Evolutionary conservation across 2,797 vertebrate genomes (phyloP).

Genomic region (Mergus octosetaceus): DNA sequence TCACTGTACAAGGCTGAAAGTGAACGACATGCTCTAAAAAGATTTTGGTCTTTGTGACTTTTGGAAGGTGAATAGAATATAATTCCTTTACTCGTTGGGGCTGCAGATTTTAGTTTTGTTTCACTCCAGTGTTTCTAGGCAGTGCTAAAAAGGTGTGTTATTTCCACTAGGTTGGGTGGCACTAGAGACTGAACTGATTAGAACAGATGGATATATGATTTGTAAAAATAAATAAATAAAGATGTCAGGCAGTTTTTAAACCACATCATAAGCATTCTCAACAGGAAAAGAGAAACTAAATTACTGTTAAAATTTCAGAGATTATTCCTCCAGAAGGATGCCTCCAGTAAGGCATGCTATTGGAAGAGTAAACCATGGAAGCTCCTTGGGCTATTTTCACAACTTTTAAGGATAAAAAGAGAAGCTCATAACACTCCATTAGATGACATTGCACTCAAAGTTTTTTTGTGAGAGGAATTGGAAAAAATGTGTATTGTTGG

Average conservation of each 20-base stretch:
- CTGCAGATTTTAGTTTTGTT: neutral
- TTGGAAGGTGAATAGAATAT: neutral
- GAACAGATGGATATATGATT: neutral
- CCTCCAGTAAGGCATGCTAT: accelerated
- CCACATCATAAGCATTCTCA: neutral
- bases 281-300: neutral
- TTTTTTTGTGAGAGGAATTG: neutral
- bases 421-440: neutral
- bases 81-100: neutral
- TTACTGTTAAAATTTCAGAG: neutral
- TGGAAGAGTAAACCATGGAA: neutral
- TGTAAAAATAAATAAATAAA: neutral
- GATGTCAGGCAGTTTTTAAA: neutral
- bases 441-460: neutral
- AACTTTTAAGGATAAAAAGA: neutral
- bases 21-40: neutral
- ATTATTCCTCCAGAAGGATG: neutral
- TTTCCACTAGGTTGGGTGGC: neutral
- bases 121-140: neutral
- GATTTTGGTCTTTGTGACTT: neutral
- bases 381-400: neutral
- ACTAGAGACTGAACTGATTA: neutral
- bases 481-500: neutral
- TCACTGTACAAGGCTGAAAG: neutral
- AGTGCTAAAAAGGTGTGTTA: neutral